These are phyloP conservation scores for Pilophorus perplexus DNA, from an alignment of 2,888 invertebrate genomes.

Conservation along the genomic window DNA sequence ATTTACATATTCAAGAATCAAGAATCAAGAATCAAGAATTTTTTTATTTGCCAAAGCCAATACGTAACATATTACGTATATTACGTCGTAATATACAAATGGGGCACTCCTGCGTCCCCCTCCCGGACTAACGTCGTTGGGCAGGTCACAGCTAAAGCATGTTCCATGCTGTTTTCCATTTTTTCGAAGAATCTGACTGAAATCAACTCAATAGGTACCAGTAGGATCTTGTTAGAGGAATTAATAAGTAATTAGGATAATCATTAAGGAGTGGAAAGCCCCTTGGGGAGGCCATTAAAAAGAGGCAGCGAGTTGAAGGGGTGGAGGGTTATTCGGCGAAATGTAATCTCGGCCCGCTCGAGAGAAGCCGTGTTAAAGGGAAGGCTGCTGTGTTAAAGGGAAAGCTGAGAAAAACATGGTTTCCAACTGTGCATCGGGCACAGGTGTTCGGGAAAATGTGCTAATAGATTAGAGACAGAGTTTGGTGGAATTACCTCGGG, in stretches of 20 bases:
- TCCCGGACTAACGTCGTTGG: too few relatives aligned
- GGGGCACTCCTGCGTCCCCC: too few relatives aligned
- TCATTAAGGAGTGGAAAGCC: neutral
- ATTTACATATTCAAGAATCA: too few relatives aligned
- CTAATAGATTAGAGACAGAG: constrained; percentile 41
- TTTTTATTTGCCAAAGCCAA: too few relatives aligned
- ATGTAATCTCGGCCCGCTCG: constrained; percentile 1
- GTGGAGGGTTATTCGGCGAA: constrained; percentile 1
- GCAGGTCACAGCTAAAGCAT: too few relatives aligned
- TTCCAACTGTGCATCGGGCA: constrained; percentile 37
- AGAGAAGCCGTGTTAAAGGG: neutral
- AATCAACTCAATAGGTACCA: too few relatives aligned
- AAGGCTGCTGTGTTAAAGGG: neutral
- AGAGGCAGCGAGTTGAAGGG: neutral
- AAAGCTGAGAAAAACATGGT: constrained; percentile 30
- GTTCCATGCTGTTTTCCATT: too few relatives aligned
- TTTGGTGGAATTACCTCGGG: constrained; percentile 17
- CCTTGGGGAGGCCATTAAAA: neutral
- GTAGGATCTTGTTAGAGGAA: too few relatives aligned
- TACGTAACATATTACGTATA: too few relatives aligned
- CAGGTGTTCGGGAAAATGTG: constrained; percentile 40
- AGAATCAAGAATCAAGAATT: too few relatives aligned
- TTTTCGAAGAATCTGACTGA: too few relatives aligned
- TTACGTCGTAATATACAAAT: too few relatives aligned
- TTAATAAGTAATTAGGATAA: constrained; percentile 5